Evolutionary conservation across 2,888 invertebrate genomes (phyloP).

Genomic region (Cerastoderma edule): DNA sequence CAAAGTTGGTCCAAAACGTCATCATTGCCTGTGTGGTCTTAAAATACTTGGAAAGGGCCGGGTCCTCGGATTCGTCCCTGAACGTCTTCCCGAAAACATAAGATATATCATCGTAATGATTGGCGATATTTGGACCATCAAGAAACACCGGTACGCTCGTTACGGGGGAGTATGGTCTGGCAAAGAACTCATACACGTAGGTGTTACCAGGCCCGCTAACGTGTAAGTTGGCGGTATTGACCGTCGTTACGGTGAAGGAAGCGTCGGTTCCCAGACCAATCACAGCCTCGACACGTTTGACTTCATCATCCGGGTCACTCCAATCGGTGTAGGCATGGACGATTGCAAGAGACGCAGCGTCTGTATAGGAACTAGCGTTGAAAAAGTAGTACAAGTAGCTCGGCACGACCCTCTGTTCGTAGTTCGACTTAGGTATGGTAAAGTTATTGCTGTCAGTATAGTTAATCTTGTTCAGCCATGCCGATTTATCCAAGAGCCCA

Average conservation of each 20-base stretch:
- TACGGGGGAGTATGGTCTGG: not conserved
- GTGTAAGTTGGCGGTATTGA: not conserved
- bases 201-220: not conserved
- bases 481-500: not conserved
- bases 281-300: not conserved
- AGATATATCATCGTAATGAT: slow-evolving; percentile 10
- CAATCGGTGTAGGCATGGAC: slow-evolving; percentile 20
- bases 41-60: not conserved
- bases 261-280: not conserved
- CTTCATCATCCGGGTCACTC: slow-evolving; percentile 14
- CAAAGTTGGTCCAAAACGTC: slow-evolving; percentile 27
- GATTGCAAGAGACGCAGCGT: too few relatives aligned
- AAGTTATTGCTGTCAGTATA: not conserved
- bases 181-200: slow-evolving; percentile 14
- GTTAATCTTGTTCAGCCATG: not conserved
- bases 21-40: not conserved
- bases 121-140: slow-evolving; percentile 8
- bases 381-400: not conserved
- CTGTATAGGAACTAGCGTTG: not conserved
- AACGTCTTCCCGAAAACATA: not conserved
- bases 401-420: slow-evolving; percentile 12
- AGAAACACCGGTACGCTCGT: not conserved
- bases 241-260: not conserved
- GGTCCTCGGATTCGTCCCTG: not conserved
- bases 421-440: not conserved